phyloP scores from a whole-genome alignment of 2,797 vertebrate species.

The Leuciscus waleckii region DNA sequence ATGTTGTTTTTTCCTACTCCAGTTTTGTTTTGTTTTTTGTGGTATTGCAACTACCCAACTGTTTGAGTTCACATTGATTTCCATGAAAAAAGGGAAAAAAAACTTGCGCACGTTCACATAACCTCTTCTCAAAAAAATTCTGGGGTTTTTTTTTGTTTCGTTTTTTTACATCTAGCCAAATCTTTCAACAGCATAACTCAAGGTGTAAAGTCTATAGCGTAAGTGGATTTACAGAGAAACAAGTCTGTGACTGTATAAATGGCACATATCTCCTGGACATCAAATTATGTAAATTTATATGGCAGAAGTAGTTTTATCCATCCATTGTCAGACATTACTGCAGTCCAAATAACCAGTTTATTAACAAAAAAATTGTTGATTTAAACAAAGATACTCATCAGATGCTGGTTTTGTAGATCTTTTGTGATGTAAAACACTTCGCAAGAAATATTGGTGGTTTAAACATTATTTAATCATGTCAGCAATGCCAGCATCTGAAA shows the following conservation, averaged over 20 bases:
- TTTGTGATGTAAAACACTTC: constrained; percentile 37
- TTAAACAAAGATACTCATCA: neutral
- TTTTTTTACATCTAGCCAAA: constrained; percentile 40
- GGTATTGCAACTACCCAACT: constrained; percentile 68
- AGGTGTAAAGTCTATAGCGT: constrained; percentile 33
- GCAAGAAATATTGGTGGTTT: constrained; percentile 29
- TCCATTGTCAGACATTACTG: constrained; percentile 18
- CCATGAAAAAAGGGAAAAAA: constrained; percentile 29
- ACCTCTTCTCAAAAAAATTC: neutral
- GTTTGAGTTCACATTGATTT: constrained; percentile 66
- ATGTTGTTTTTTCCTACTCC: constrained; percentile 86
- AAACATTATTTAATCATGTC: constrained; percentile 46
- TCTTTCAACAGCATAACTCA: constrained; percentile 7
- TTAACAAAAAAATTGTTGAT: neutral
- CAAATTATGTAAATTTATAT: neutral
- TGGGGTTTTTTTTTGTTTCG: neutral
- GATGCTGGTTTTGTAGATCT: constrained; percentile 47
- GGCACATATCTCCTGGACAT: constrained; percentile 27
- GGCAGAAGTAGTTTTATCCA: constrained; percentile 14
- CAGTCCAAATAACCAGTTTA: neutral
- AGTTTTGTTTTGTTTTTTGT: constrained; percentile 85
- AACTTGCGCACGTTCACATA: neutral
- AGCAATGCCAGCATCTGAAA: constrained; percentile 49
- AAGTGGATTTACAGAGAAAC: constrained; percentile 25
- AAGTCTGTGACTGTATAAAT: constrained; percentile 28